Percentiles rank a stretch among this genome's conserved stretches.
Conservation (phyloP, 1,140 invertebrate species). For the Apis mellifera region DNA sequence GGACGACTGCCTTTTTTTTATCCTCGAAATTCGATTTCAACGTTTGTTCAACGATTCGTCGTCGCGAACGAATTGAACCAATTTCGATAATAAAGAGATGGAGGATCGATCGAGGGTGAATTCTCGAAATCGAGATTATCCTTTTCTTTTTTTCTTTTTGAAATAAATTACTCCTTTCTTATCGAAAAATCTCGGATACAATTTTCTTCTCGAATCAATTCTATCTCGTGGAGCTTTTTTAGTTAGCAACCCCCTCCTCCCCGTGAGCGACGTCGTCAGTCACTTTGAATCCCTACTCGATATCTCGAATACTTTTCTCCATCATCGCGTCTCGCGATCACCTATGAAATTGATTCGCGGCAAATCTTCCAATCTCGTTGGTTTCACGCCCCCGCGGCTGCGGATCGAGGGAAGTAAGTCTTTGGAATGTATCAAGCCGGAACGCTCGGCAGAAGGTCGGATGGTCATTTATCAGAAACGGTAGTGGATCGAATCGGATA, state of each 20-base stretch:
- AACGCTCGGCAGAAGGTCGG: slow-evolving; percentile 9
- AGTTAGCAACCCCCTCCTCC: too few relatives aligned
- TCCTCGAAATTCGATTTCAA: slow-evolving; percentile 53
- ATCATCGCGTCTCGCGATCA: slow-evolving; percentile 16
- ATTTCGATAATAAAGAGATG: slow-evolving; percentile 41
- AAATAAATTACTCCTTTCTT: background rate
- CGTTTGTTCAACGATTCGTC: slow-evolving; percentile 32
- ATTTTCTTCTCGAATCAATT: too few relatives aligned
- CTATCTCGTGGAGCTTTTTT: too few relatives aligned
- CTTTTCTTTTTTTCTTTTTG: background rate
- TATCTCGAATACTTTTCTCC: background rate
- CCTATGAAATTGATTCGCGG: slow-evolving; percentile 24
- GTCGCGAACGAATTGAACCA: slow-evolving; percentile 6
- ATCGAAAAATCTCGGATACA: background rate
- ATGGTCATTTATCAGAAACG: slow-evolving; percentile 39
- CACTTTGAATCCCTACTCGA: background rate
- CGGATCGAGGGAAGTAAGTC: background rate
- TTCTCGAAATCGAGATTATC: slow-evolving; percentile 15
- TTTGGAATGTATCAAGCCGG: slow-evolving; percentile 19
- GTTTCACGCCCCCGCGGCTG: slow-evolving; percentile 4
- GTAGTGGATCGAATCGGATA: slow-evolving; percentile 26
- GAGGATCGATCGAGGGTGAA: background rate
- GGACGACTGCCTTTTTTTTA: slow-evolving; percentile 13
- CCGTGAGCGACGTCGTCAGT: background rate
- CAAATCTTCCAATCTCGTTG: slow-evolving; percentile 28